A percentile compares a stretch with the other conserved stretches of the same genome.
Evolutionary conservation across 2,797 vertebrate genomes (phyloP).

Genomic region (Acanthiza pusilla): DNA sequence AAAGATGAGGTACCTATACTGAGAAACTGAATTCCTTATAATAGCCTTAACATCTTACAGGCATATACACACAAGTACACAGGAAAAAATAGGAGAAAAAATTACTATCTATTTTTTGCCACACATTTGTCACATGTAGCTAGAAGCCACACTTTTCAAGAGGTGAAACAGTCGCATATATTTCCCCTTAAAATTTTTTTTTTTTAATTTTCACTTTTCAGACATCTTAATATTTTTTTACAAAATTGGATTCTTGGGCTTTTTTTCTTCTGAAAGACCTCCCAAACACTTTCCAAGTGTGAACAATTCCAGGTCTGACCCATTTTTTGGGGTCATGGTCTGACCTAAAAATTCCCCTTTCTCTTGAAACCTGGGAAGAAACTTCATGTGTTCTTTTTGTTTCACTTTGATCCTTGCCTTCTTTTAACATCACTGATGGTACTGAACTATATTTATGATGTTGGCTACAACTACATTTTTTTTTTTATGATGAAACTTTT

Average conservation of each 20-base stretch:
- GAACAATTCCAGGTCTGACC: not conserved
- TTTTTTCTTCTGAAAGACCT: not conserved
- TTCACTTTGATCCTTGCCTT: not conserved
- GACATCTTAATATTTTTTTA: not conserved
- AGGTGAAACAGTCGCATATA: not conserved
- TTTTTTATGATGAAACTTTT: not conserved
- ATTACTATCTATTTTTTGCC: not conserved
- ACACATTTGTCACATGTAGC: not conserved
- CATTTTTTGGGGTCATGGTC: not conserved
- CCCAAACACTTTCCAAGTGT: not conserved
- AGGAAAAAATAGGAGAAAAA: not conserved
- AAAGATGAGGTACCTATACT: not conserved
- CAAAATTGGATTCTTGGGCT: not conserved
- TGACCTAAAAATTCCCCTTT: not conserved
- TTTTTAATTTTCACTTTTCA: not conserved
- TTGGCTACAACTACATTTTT: not conserved
- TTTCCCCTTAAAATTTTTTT: not conserved
- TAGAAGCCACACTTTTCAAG: not conserved
- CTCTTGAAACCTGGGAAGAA: not conserved
- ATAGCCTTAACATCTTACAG: not conserved
- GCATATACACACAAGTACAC: accelerated
- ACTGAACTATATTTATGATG: not conserved
- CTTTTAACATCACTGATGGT: not conserved
- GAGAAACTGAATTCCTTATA: not conserved
- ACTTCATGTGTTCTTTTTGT: not conserved